phyloP scores from a whole-genome alignment of 2,113 vertebrate genomes.

The Caretta caretta region DNA sequence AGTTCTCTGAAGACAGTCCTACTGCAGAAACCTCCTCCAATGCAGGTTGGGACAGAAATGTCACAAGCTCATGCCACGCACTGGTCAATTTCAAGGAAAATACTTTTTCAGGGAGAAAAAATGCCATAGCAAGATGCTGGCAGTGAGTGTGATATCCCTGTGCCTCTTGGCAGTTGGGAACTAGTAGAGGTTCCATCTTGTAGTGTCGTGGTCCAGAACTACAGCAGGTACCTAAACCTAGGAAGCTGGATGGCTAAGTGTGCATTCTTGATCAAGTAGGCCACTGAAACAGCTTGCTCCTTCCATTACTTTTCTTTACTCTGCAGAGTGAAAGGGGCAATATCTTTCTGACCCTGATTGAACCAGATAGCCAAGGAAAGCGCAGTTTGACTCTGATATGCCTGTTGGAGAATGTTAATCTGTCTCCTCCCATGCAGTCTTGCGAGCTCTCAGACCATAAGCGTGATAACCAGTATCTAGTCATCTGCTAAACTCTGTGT shows the following conservation, averaged over 20 bases:
- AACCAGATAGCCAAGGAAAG: not conserved
- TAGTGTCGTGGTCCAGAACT: not conserved
- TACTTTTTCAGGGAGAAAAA: not conserved
- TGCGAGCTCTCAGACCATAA: too few species aligned
- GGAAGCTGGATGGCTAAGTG: not conserved
- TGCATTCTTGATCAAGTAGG: not conserved
- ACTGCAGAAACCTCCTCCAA: not conserved
- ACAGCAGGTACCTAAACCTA: not conserved
- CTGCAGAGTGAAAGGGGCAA: not conserved
- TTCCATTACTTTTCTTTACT: not conserved
- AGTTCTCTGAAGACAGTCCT: not conserved
- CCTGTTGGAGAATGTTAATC: not conserved
- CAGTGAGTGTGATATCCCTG: not conserved
- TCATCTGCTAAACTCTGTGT: not conserved
- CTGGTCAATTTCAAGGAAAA: not conserved
- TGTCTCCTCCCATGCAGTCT: not conserved
- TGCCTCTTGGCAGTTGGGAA: not conserved
- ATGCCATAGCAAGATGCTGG: not conserved
- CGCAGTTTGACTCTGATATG: not conserved
- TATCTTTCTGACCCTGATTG: not conserved
- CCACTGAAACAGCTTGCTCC: not conserved
- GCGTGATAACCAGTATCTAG: not conserved
- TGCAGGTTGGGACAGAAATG: not conserved
- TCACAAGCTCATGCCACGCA: not conserved
- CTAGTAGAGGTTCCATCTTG: not conserved